Percentiles rank a stretch among this genome's conserved stretches.
Evolutionary conservation across 2,113 vertebrate genomes (phyloP).

Genomic region (Antechinus flavipes): DNA sequence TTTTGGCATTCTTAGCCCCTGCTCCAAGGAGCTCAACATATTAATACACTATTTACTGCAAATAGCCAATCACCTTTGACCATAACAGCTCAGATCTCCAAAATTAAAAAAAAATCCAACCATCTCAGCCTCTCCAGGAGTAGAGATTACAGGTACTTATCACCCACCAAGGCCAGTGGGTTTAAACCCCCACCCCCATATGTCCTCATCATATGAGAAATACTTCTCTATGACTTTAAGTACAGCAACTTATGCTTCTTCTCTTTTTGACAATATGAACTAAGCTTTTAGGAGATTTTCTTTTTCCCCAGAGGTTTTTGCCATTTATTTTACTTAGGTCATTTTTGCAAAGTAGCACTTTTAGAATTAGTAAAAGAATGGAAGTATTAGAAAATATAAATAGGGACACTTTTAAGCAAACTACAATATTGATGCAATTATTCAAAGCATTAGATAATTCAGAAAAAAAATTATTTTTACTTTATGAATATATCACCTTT

Average conservation of each 20-base stretch:
- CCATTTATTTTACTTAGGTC: not conserved
- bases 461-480: not conserved
- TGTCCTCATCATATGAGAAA: not conserved
- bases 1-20: not conserved
- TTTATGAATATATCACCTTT: constrained; percentile 1
- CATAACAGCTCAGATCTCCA: not conserved
- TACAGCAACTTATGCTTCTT: not conserved
- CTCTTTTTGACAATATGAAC: not conserved
- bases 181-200: not conserved
- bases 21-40: not conserved
- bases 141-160: not conserved
- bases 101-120: not conserved
- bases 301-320: not conserved
- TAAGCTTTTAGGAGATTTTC: not conserved
- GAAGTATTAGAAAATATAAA: not conserved
- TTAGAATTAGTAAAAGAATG: not conserved
- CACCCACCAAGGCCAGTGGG: not conserved
- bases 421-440: not conserved
- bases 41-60: not conserved
- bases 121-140: not conserved
- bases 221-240: not conserved
- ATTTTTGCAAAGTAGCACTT: not conserved
- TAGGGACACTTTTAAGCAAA: not conserved
- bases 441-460: not conserved
- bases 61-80: not conserved